Percentiles rank a stretch among this genome's conserved stretches.
Conservation (phyloP, 2,797 vertebrate species). For the Scolopax bukidnonensis region DNA sequence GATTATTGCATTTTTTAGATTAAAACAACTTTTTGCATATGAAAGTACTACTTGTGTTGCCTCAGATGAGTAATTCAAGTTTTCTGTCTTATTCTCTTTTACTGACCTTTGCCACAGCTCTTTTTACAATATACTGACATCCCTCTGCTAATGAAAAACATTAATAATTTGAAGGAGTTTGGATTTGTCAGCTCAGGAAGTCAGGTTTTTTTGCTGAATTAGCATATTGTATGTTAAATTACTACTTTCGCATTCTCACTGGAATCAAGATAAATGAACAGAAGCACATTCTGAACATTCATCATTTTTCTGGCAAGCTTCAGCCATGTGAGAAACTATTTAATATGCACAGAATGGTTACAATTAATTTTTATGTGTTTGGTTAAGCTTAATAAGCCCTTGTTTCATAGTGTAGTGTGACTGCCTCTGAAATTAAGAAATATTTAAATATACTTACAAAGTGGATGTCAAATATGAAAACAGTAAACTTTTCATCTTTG, state of each 20-base stretch:
- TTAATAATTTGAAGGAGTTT: neutral
- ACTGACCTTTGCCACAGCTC: neutral
- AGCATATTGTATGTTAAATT: neutral
- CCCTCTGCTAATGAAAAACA: neutral
- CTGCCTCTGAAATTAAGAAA: neutral
- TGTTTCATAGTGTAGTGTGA: neutral
- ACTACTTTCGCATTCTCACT: neutral
- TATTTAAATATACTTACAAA: neutral
- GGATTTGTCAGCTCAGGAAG: neutral
- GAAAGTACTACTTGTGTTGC: neutral
- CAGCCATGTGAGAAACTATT: neutral
- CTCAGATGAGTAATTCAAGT: neutral
- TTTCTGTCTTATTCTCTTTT: neutral
- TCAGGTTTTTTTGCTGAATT: neutral
- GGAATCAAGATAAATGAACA: conserved; percentile 7
- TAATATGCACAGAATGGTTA: neutral
- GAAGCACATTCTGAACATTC: neutral
- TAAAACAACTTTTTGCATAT: neutral
- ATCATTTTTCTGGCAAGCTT: neutral
- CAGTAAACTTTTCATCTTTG: neutral
- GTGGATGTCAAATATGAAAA: neutral
- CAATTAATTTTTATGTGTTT: neutral
- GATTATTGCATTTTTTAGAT: neutral
- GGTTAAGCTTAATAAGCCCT: neutral
- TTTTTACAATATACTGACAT: neutral